These are phyloP conservation scores for Cydia splendana DNA, from an alignment of 1,140 invertebrate species.

Conservation along the genomic window DNA sequence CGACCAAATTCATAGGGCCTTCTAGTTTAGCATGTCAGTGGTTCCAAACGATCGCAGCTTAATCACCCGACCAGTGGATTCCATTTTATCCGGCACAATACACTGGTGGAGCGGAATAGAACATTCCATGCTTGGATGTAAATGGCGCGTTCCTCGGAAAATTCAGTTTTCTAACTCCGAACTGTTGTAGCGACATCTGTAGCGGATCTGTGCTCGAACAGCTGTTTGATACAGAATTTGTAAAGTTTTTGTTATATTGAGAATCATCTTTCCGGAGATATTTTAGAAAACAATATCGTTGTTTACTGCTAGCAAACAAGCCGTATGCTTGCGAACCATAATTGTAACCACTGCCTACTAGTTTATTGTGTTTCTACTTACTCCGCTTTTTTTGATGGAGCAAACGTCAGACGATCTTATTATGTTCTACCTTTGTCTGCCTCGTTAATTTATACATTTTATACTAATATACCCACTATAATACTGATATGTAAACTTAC, in stretches of 20 bases:
- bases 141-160: slow-evolving; percentile 17
- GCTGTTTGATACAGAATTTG: background rate
- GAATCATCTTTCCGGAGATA: no score
- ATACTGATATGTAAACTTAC: background rate
- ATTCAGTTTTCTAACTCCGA: slow-evolving; percentile 21
- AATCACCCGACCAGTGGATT: slow-evolving; percentile 11
- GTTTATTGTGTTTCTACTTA: no score
- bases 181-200: slow-evolving; percentile 15
- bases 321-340: no score
- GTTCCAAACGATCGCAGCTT: slow-evolving; percentile 8
- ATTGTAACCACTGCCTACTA: no score
- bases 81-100: slow-evolving; percentile 22
- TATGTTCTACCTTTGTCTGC: no score
- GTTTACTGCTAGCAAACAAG: no score
- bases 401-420: no score
- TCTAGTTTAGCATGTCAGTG: background rate
- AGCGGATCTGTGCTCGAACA: background rate
- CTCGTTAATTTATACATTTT: no score
- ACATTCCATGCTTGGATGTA: slow-evolving; percentile 12
- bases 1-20: background rate
- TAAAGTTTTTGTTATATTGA: background rate
- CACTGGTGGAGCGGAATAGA: slow-evolving; percentile 19
- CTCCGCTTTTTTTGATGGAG: no score
- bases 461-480: background rate
- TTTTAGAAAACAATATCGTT: no score